Conservation (phyloP, 2,797 vertebrate genomes). For the Melanotaenia parkinsoni region DNA sequence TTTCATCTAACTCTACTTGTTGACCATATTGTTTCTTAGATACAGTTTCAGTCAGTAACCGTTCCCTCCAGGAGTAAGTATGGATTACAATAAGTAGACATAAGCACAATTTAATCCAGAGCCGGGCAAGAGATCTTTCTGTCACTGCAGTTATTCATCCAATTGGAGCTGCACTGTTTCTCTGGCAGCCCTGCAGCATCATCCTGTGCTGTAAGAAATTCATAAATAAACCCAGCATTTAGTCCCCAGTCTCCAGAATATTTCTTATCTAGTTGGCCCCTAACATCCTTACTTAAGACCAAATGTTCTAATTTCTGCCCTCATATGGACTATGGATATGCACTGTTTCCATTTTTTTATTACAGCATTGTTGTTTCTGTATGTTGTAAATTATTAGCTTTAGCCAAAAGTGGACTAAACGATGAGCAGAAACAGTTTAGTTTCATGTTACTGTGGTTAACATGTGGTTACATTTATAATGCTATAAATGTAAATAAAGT, state of each 20-base stretch:
- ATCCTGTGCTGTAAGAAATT: conserved; percentile 17
- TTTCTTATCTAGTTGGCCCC: conserved; percentile 15
- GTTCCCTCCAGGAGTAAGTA: conserved; percentile 36
- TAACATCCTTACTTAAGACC: conserved; percentile 17
- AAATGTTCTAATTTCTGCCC: conserved; percentile 35
- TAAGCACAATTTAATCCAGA: conserved; percentile 33
- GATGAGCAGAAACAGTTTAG: conserved; percentile 7
- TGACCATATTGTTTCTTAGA: conserved; percentile 54
- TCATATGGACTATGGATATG: conserved; percentile 22
- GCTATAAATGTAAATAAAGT: neutral
- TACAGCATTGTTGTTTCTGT: conserved; percentile 43
- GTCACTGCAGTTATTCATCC: conserved; percentile 24
- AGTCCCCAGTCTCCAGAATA: conserved; percentile 22
- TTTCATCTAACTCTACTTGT: conserved; percentile 37
- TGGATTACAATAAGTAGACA: conserved; percentile 34
- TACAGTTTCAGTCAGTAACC: conserved; percentile 30
- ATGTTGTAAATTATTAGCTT: conserved; percentile 49
- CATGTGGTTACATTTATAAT: too few relatives aligned
- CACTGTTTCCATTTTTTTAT: conserved; percentile 38
- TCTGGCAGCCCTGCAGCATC: conserved; percentile 12
- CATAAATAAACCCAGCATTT: conserved; percentile 6
- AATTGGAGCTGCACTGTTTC: conserved; percentile 31
- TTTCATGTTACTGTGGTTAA: neutral
- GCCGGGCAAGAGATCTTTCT: conserved; percentile 21
- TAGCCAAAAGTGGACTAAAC: conserved; percentile 15